A percentile compares a stretch with the other conserved stretches of the same genome.
These are phyloP conservation scores for Thaleichthys pacificus DNA, from an alignment of 2,797 vertebrate species.

Conservation along the genomic window DNA sequence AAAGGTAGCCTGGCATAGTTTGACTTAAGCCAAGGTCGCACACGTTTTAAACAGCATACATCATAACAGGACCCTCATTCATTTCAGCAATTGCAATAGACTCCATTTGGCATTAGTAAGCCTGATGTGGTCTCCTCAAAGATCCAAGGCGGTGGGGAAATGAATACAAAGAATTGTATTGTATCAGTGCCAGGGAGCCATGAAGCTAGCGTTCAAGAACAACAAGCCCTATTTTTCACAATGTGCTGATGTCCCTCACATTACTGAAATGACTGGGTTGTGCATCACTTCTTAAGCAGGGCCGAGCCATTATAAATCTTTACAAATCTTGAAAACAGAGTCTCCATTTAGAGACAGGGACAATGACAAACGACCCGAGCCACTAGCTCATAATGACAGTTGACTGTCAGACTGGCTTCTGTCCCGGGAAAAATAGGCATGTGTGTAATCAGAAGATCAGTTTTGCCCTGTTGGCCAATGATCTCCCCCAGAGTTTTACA, in stretches of 20 bases:
- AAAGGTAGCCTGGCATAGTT: neutral
- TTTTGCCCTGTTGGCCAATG: conserved; percentile 50
- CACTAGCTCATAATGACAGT: conserved; percentile 70
- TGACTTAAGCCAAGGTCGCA: neutral
- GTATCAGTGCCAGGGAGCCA: conserved; percentile 45
- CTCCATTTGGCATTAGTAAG: conserved; percentile 33
- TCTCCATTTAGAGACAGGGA: conserved; percentile 72
- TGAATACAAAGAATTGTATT: conserved; percentile 56
- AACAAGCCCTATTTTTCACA: conserved; percentile 63
- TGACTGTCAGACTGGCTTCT: conserved; percentile 67
- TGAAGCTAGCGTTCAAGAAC: conserved; percentile 54
- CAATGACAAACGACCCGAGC: conserved; percentile 73
- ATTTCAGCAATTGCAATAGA: conserved; percentile 11
- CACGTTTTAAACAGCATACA: neutral
- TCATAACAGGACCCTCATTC: neutral
- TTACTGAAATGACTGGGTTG: conserved; percentile 72
- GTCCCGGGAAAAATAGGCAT: conserved; percentile 61
- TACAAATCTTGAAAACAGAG: conserved; percentile 72
- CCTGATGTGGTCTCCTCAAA: conserved; percentile 37
- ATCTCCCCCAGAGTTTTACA: conserved; percentile 56
- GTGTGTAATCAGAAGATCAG: conserved; percentile 57
- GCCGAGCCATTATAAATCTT: conserved; percentile 72
- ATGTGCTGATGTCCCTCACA: conserved; percentile 45
- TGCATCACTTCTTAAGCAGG: conserved; percentile 68
- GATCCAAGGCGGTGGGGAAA: conserved; percentile 39